These are phyloP conservation scores for Apeira syringaria DNA, from an alignment of 2,888 invertebrate genomes.

Conservation along the genomic window DNA sequence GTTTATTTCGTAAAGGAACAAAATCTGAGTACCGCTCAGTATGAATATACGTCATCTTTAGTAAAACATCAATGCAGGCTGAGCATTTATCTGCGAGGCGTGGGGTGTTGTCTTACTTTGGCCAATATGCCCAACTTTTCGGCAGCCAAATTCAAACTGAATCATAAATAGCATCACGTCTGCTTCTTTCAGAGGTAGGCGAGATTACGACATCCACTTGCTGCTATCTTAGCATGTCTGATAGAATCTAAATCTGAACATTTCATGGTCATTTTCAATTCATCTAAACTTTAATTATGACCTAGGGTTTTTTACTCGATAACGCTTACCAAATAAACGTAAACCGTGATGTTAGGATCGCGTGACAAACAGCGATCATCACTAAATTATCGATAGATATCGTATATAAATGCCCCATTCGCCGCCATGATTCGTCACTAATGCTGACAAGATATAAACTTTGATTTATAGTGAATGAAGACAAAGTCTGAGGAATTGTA, in stretches of 20 bases:
- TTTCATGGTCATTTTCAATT: slow-evolving; percentile 4
- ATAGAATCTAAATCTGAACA: neutral
- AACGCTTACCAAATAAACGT: slow-evolving; percentile 33
- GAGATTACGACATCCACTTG: too few species aligned
- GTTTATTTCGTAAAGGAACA: too few species aligned
- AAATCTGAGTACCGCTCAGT: too few species aligned
- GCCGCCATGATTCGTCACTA: slow-evolving; percentile 47
- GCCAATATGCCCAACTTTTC: too few species aligned
- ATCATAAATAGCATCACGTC: too few species aligned
- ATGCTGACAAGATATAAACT: slow-evolving; percentile 46
- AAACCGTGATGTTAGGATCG: slow-evolving; percentile 57
- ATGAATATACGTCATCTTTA: too few species aligned
- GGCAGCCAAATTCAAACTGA: too few species aligned
- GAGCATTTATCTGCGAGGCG: too few species aligned
- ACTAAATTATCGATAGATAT: slow-evolving; percentile 56
- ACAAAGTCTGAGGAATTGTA: neutral
- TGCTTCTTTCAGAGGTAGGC: too few species aligned
- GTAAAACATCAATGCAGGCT: too few species aligned
- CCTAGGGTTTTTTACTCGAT: slow-evolving; percentile 20
- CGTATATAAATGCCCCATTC: slow-evolving; percentile 46
- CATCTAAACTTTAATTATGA: slow-evolving; percentile 35
- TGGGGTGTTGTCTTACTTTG: too few species aligned
- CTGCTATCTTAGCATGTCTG: too few species aligned
- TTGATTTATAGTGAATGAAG: slow-evolving; percentile 36
- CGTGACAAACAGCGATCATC: slow-evolving; percentile 54